A percentile compares a stretch with the other conserved stretches of the same genome.
Evolutionary conservation across 2,113 vertebrate species (phyloP).

Genomic region (Paralichthys olivaceus): DNA sequence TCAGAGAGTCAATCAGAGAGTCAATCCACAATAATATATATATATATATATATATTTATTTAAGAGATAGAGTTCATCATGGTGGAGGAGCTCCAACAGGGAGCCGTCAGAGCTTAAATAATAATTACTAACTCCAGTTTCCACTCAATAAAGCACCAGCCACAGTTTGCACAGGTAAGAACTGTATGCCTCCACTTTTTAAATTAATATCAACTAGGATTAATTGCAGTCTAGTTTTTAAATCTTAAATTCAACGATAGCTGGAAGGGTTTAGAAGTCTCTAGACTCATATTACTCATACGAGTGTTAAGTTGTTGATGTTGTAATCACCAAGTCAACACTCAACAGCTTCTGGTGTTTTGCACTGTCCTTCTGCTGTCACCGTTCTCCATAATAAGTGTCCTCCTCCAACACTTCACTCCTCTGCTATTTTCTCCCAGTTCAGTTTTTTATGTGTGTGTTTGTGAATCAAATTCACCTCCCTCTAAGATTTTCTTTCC

Average conservation of each 20-base stretch:
- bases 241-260: not conserved
- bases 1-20: no score
- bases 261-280: not conserved
- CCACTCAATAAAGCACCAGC: not conserved
- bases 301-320: not conserved
- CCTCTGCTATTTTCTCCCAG: not conserved
- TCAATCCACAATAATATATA: no score
- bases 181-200: not conserved
- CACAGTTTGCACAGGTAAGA: not conserved
- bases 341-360: not conserved
- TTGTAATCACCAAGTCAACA: not conserved
- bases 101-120: no score
- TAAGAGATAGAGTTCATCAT: no score
- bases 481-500: not conserved
- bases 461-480: not conserved
- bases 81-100: no score
- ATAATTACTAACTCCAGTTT: no score
- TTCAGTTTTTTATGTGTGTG: not conserved
- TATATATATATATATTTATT: no score
- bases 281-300: not conserved
- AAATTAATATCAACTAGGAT: not conserved
- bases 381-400: not conserved
- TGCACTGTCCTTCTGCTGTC: not conserved
- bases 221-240: not conserved
- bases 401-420: not conserved